Evolutionary conservation across 1,140 invertebrate species (phyloP).

Genomic region (Phthorimaea operculella): DNA sequence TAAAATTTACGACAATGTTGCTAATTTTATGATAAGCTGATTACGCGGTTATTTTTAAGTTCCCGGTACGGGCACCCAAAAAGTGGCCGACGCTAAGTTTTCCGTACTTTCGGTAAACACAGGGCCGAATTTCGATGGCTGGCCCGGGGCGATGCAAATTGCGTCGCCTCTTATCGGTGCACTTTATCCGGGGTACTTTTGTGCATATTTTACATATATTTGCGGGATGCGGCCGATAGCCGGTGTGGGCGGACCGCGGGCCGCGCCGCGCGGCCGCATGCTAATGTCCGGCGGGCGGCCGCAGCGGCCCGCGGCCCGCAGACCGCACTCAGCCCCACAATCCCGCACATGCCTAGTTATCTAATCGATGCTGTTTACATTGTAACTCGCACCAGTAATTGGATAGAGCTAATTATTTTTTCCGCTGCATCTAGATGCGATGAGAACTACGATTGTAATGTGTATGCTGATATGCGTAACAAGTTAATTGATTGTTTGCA

Average conservation of each 20-base stretch:
- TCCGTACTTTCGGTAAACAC: conserved; percentile 46
- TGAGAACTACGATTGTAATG: not conserved
- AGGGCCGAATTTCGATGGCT: conserved; percentile 38
- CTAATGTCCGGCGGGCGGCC: conserved; percentile 31
- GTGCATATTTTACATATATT: conserved; percentile 62
- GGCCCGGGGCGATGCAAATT: conserved; percentile 57
- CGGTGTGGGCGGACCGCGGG: conserved; percentile 39
- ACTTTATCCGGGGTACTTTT: conserved; percentile 60
- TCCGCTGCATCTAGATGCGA: not conserved
- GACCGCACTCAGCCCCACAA: conserved; percentile 17
- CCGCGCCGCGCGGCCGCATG: conserved; percentile 33
- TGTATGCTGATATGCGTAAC: too few relatives aligned
- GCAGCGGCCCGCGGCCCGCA: conserved; percentile 22
- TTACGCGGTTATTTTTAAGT: not conserved
- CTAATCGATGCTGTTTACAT: conserved; percentile 1
- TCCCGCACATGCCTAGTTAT: not conserved
- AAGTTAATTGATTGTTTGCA: too few relatives aligned
- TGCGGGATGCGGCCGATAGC: conserved; percentile 43
- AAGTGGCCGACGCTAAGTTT: conserved; percentile 6
- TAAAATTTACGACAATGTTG: too few relatives aligned
- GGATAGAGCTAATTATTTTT: conserved; percentile 1
- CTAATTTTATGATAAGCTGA: too few relatives aligned
- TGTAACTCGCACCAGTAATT: conserved; percentile 3
- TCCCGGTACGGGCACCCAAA: not conserved
- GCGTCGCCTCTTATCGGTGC: conserved; percentile 55